phyloP scores from a whole-genome alignment of 2,797 vertebrate species.

The Falco berigora region DNA sequence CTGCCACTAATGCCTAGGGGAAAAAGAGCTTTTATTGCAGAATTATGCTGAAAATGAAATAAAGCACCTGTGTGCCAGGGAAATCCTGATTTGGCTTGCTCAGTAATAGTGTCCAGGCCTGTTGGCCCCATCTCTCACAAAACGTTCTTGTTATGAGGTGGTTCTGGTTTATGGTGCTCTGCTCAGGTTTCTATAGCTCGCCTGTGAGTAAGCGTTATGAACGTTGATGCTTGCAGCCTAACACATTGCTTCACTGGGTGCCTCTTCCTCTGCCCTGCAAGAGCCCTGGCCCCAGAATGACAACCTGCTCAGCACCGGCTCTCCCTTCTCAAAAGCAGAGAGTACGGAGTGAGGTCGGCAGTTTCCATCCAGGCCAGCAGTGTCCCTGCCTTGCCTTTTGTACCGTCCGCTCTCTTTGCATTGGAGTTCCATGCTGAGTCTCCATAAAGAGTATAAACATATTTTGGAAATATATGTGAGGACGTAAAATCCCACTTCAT shows the following conservation, averaged over 20 bases:
- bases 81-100: not conserved
- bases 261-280: not conserved
- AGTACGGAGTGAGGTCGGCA: not conserved
- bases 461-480: not conserved
- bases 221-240: not conserved
- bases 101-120: not conserved
- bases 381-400: not conserved
- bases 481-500: not conserved
- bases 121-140: not conserved
- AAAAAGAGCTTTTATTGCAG: not conserved
- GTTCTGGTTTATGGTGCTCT: not conserved
- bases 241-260: not conserved
- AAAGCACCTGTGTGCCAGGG: not conserved
- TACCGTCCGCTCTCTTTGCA: not conserved
- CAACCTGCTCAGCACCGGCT: not conserved
- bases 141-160: not conserved
- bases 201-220: not conserved
- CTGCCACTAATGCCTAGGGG: not conserved
- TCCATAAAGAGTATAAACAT: not conserved
- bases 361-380: not conserved
- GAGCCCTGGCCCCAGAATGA: not conserved
- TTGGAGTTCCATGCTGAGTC: not conserved
- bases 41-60: not conserved
- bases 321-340: not conserved
- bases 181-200: not conserved